phyloP scores from a whole-genome alignment of 2,888 invertebrate genomes.

The Drosophila sordidula region DNA sequence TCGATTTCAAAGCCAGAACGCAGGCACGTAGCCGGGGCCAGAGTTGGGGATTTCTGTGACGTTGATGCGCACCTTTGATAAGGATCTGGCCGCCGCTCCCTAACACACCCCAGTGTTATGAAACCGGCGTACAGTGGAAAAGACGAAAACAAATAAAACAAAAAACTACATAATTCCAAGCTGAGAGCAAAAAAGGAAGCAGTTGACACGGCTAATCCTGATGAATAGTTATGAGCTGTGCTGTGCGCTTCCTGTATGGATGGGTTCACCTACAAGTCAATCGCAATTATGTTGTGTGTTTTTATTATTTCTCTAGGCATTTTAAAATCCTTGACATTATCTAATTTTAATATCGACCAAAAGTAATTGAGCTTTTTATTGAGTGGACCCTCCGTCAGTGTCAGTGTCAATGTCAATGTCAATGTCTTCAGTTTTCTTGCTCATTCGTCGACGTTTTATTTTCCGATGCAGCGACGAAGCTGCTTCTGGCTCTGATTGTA shows the following conservation, averaged over 20 bases:
- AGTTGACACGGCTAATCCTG: slow-evolving; percentile 61
- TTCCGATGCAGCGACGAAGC: background rate
- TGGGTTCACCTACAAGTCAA: background rate
- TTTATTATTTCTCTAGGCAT: background rate
- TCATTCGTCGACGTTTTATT: background rate
- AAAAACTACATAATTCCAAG: slow-evolving; percentile 17
- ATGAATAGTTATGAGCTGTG: slow-evolving; percentile 31
- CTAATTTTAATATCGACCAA: background rate
- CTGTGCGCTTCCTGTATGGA: slow-evolving; percentile 6
- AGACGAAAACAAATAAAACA: slow-evolving; percentile 9
- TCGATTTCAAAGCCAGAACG: slow-evolving; percentile 72
- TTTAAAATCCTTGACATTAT: background rate
- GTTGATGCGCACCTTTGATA: slow-evolving; percentile 79
- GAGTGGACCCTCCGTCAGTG: too few species aligned
- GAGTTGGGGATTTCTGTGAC: slow-evolving; percentile 61
- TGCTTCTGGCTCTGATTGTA: background rate
- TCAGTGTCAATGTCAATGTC: too few species aligned
- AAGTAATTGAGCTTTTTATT: background rate
- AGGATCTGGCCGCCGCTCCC: slow-evolving; percentile 60
- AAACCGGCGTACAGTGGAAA: slow-evolving; percentile 8
- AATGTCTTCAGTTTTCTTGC: background rate
- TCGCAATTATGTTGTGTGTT: background rate
- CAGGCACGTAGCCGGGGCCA: slow-evolving; percentile 62
- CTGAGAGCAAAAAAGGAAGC: slow-evolving; percentile 1
- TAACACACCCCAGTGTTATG: slow-evolving; percentile 58